Evolutionary conservation across 2,797 vertebrate species (phyloP), one percentile per base, ranked within the genome.

Genomic region (Syncerus caffer): DNA sequence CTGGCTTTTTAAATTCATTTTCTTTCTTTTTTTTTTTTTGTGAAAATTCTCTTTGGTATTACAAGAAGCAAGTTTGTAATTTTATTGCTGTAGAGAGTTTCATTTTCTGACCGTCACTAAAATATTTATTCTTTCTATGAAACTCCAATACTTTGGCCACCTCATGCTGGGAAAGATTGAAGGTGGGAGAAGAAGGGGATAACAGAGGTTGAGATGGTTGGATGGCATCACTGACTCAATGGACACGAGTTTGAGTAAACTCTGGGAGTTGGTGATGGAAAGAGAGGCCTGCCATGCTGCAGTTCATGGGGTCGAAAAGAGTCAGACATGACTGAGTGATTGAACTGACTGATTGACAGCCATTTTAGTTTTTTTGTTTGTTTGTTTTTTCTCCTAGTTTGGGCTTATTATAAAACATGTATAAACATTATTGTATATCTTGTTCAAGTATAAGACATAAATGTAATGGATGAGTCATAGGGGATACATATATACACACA

Each of bases 131-230:
- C 15, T 51, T 90, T 87, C 50, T 62, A 15, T 13, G n/a, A 71
- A 38, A 50, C 34, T 71, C n/a, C 64, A 71, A 12, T 38, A 38
- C n/a, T 38, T 23, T 11, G n/a, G 64, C 64, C 17, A 38, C n/a
- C n/a, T 12, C 17, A 23, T 71, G n/a, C 19, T 38, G n/a, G 64
- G n/a, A 71, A 71, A 23, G n/a, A 71, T 12, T 38, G 64, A 71
- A 23, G 64, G n/a, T 0, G 0, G 64, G n/a, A 71, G n/a, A 34
- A 67, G 64, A 67, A 71, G n/a, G 64, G n/a, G n/a, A 71, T 0
- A 4, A 71, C 64, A 38, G 64, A 38, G 64, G 64, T 38, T 38
- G 64, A 71, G n/a, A 21, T 21, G 10, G 19, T 10, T 71, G 19
- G 64, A 71, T 12, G 9, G n/a, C n/a, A 71, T 71, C 64, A 71